Conservation (phyloP, 2,113 vertebrate species). For the Anguilla japonica region DNA sequence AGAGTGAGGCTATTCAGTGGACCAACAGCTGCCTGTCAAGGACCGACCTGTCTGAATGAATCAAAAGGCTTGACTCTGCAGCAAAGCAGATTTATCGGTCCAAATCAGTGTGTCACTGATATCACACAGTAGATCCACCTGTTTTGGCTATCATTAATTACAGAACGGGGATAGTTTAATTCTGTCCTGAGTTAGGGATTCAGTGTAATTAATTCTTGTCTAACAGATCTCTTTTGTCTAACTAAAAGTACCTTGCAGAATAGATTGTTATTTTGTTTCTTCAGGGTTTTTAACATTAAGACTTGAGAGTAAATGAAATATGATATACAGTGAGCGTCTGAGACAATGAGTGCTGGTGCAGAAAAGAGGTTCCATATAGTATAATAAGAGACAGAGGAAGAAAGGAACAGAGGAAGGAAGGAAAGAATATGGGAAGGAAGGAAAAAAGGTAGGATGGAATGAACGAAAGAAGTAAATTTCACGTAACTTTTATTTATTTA, state of each 20-base stretch:
- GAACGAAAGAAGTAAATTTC: background rate
- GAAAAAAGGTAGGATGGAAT: background rate
- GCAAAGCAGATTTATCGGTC: background rate
- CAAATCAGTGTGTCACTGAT: background rate
- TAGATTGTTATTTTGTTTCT: background rate
- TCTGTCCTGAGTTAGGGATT: background rate
- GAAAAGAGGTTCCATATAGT: background rate
- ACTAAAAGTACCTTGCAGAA: background rate
- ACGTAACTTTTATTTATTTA: background rate
- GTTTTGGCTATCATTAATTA: too few species aligned
- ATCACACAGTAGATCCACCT: background rate
- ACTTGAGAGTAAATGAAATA: background rate
- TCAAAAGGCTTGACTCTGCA: background rate
- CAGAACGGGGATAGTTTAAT: background rate
- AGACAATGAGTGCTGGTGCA: background rate
- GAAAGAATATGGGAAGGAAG: too few species aligned
- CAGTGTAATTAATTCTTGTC: background rate
- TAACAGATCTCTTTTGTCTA: too few species aligned
- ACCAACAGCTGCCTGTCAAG: background rate
- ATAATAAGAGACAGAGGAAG: background rate
- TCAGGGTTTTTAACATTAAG: background rate
- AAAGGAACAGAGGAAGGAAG: too few species aligned
- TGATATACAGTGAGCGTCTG: background rate
- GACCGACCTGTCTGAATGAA: background rate
- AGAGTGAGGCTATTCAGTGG: background rate